phyloP scores from a whole-genome alignment of 2,888 invertebrate species.

The Rapana venosa region DNA sequence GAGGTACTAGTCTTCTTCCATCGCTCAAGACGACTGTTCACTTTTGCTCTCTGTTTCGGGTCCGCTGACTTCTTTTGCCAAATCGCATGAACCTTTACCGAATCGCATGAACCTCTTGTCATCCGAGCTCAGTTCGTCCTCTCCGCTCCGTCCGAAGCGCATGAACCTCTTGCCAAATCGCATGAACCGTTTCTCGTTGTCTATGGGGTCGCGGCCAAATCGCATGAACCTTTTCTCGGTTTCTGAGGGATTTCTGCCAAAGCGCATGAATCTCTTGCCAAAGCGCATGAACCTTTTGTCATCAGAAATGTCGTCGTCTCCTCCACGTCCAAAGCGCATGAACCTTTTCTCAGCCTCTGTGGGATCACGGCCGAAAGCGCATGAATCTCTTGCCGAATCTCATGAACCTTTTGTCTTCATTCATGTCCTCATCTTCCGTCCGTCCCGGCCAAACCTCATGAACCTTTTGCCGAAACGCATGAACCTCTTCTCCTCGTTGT shows the following conservation, averaged over 20 bases:
- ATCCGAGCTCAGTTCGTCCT: not conserved
- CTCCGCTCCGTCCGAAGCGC: conserved; percentile 62
- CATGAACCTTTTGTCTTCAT: conserved; percentile 64
- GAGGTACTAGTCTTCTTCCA: not conserved
- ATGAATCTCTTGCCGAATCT: conserved; percentile 70
- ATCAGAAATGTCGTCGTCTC: conserved; percentile 39
- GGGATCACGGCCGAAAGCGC: conserved; percentile 62
- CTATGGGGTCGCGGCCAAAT: conserved; percentile 58
- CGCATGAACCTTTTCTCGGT: conserved; percentile 66
- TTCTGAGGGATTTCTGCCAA: conserved; percentile 52
- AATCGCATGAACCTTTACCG: conserved; percentile 58
- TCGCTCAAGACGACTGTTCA: conserved; percentile 13
- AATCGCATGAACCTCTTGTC: conserved; percentile 64
- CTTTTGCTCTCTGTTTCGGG: conserved; percentile 47
- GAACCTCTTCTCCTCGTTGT: conserved; percentile 55
- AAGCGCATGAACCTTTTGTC: conserved; percentile 68
- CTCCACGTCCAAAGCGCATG: conserved; percentile 54
- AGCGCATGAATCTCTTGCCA: conserved; percentile 57
- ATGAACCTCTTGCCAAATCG: conserved; percentile 70
- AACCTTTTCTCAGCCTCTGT: conserved; percentile 56
- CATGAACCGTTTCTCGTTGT: conserved; percentile 64
- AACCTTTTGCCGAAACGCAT: conserved; percentile 64
- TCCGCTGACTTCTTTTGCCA: conserved; percentile 35
- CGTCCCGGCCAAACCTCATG: conserved; percentile 66
- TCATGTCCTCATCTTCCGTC: not conserved